Evolutionary conservation across 2,113 vertebrate species (phyloP), one percentile per base, ranked within the genome.

Genomic region (Brienomyrus longianalis): DNA sequence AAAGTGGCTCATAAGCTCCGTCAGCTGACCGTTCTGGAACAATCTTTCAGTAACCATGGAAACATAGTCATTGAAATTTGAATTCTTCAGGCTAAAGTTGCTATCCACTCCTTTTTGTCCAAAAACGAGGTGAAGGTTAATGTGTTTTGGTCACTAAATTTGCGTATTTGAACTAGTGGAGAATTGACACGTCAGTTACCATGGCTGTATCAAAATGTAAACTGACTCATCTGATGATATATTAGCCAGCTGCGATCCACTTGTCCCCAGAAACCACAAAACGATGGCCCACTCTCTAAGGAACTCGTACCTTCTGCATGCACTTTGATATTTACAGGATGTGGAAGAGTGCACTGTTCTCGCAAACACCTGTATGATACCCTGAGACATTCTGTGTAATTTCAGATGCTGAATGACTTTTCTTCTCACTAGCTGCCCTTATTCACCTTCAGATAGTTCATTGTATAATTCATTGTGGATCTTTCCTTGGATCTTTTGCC

Each of bases 391-490:
- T 80, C 35, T 80, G 35, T 35, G 74, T 80, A 80, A 80, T 19
- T 31, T 80, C 74, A 80, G 35, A 15, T 39, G 74, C 35, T 80
- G 74, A 80, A 80, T 39, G 74, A 80, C 74, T 80, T 43, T 80
- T 80, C 74, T 43, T 77, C 74, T 43, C 74, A 43, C 74, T 80
- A 80, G 35, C 31, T 43, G 31, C 74, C 74, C 74, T 17, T 17
- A 80, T 80, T 80, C 31, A 39, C n/a, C 74, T 43, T 70, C n/a
- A 9, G 62, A 66, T 66, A 66, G 9, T 66, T 66, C 62, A 70
- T 70, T 43, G 74, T 80, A 80, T 80, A 80, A 80, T 80, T 80
- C 31, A 80, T 80, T 43, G 74, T 80, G 74, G 13, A 80, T 80
- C 5, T 39, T 80, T 80, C 74, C 74, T 80, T 39, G 74, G 74